Conservation (phyloP, 1,140 invertebrate genomes). For the Saxidomus purpurata region DNA sequence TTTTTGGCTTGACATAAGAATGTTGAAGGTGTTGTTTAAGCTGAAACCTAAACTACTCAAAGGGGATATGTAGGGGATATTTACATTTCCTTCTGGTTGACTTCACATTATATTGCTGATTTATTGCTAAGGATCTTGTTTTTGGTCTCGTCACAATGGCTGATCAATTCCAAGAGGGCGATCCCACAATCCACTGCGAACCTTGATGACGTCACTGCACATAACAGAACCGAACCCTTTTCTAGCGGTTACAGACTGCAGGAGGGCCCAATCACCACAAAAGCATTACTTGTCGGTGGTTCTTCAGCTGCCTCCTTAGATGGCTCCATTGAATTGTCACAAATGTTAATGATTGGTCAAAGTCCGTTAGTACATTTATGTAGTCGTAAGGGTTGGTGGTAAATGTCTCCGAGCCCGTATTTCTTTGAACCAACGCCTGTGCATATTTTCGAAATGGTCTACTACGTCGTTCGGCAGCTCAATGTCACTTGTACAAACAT, state of each 20-base stretch:
- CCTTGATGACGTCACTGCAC: no score
- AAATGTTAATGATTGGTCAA: neutral
- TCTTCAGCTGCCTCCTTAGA: no score
- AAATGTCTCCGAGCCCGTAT: neutral
- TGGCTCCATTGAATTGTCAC: neutral
- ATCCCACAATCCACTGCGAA: no score
- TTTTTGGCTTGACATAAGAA: neutral
- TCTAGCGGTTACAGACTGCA: no score
- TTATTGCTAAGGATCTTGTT: no score
- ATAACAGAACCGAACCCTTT: neutral
- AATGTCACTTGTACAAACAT: neutral
- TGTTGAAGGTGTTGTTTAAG: neutral
- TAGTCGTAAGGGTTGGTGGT: neutral
- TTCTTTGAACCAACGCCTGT: neutral
- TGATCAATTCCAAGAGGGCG: no score
- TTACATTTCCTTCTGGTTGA: neutral
- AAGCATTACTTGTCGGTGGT: neutral
- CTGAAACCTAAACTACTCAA: no score
- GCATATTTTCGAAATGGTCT: neutral
- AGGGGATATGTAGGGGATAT: no score
- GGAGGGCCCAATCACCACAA: no score
- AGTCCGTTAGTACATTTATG: slow-evolving; percentile 5
- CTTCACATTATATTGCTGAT: no score
- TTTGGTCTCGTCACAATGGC: neutral
- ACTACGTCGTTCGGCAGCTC: neutral